phyloP scores from a whole-genome alignment of 2,113 vertebrate genomes.

The Probosciger aterrimus region DNA sequence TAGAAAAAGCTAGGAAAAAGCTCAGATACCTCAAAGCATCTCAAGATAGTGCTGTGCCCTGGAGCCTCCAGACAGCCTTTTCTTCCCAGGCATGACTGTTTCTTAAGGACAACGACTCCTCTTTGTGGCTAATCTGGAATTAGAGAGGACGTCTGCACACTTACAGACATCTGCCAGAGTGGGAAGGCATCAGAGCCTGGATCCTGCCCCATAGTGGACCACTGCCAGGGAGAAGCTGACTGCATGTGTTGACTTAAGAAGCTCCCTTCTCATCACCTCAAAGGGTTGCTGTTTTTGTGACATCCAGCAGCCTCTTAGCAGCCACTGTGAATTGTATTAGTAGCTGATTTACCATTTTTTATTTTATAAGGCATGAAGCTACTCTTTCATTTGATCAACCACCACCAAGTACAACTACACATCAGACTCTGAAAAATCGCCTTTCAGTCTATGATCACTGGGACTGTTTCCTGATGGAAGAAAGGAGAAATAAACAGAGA shows the following conservation, averaged over 20 bases:
- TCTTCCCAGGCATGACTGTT: background rate
- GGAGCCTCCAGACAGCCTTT: background rate
- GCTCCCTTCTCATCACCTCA: background rate
- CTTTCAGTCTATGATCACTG: background rate
- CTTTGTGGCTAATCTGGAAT: conserved; percentile 44
- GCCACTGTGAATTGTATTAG: background rate
- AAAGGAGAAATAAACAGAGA: conserved; percentile 13
- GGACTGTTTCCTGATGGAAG: background rate
- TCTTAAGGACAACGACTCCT: background rate
- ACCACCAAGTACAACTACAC: background rate
- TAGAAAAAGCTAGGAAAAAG: background rate
- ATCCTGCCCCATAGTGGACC: background rate
- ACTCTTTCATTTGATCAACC: background rate
- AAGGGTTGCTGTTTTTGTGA: conserved; percentile 25
- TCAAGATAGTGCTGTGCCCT: background rate
- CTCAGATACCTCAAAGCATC: background rate
- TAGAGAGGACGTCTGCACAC: background rate
- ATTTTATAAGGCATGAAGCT: background rate
- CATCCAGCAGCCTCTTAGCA: conserved; percentile 26
- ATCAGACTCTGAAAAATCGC: background rate
- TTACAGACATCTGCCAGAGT: background rate
- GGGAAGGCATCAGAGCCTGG: conserved; percentile 5
- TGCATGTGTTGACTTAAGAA: background rate
- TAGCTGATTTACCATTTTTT: background rate
- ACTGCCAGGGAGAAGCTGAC: background rate